A percentile compares a stretch with the other conserved stretches of the same genome.
Conservation (phyloP, 53 echinoderm and acorn worm species). For the Apostichopus leukothele region DNA sequence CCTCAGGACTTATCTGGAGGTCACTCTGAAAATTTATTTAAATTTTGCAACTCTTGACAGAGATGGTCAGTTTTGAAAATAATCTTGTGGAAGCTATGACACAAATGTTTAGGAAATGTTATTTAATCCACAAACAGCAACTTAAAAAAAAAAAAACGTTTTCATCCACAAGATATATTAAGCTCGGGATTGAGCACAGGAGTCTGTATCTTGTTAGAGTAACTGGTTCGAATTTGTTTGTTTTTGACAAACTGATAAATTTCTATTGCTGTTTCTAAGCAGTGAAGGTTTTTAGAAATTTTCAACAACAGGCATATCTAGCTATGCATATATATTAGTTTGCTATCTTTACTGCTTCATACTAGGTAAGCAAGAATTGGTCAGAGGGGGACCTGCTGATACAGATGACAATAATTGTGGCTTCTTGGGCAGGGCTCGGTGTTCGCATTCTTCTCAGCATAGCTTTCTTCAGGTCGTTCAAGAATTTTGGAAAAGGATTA, state of each 20-base stretch:
- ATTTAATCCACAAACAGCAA: not conserved
- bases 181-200: not conserved
- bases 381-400: not conserved
- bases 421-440: conserved; percentile 57
- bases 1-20: no score
- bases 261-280: no score
- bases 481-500: conserved; percentile 85
- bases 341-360: not conserved
- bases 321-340: not conserved
- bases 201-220: no score
- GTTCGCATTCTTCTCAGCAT: conserved; percentile 52
- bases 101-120: no score
- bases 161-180: not conserved
- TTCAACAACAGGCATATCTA: no score
- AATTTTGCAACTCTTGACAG: no score
- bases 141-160: not conserved
- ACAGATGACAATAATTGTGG: conserved; percentile 56
- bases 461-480: conserved; percentile 50
- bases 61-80: no score
- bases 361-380: not conserved
- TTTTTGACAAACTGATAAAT: no score
- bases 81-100: no score
- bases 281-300: no score
- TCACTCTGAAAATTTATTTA: no score
- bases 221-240: no score